Base-by-base conservation (phyloP, 1,140 invertebrate species). In the Aphaenogaster ashmeadi region DNA sequence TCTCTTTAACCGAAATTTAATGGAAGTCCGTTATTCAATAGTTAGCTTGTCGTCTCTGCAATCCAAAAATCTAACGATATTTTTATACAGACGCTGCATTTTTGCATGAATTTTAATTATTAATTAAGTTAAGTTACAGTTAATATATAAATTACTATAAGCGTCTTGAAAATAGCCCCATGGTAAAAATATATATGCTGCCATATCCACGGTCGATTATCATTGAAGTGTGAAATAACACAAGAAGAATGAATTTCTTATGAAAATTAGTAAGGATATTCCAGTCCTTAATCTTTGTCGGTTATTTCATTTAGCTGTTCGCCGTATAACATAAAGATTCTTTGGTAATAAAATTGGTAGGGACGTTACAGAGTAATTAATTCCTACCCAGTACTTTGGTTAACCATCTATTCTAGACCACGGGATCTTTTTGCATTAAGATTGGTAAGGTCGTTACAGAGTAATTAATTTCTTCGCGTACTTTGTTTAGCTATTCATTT, bases 391-490 rank as follows among this genome's bases (percentile, higher is more conserved):
- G 69, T 60, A 60, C 27, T 75, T 84, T 75, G 69, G 80, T 84
- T 84, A 84, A 84, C 80, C 80, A 50, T 72, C 52, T 27, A 60
- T 47, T 47, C 7, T n/a, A 74, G 44, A 33, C 27, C 7, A 18
- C 33, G 15, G n/a, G 56, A 75, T 84, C 67, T 84, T 84, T 84
- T 84, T 84, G 80, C 72, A 50, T 75, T 36, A 84, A 62, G 69
- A 84, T 84, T 62, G 41, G 69, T 84, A 75, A 84, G 41, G 80
- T 84, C 80, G 80, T 84, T 84, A 84, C 54, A n/a, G 41, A 58
- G 80, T 84, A 84, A 84, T 84, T 84, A 84, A 84, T 84, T 84
- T 84, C 80, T 75, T 74, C 69, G 80, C 69, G 27, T 74, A 62
- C 69, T 84, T 75, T 83, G 80, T 60, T 71, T 75, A 60, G 69